phyloP scores from a whole-genome alignment of 2,888 invertebrate species.

The Arenicola marina region DNA sequence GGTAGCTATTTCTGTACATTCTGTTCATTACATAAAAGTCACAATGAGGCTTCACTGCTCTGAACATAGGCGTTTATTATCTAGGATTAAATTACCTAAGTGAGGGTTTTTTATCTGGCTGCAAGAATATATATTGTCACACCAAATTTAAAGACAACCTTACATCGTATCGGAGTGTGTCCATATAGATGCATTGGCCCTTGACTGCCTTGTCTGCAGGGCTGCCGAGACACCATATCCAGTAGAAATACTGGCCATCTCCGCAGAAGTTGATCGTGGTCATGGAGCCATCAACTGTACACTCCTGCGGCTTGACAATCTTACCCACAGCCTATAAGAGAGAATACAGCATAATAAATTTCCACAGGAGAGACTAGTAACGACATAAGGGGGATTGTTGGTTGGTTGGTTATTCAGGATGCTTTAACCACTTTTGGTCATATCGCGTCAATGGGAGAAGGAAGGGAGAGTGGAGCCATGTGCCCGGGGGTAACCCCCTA shows the following conservation, averaged over 20 bases:
- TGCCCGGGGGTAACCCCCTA: too few relatives aligned
- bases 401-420: too few relatives aligned
- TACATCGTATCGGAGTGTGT: constrained; percentile 48
- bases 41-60: background rate
- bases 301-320: constrained; percentile 41
- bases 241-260: constrained; percentile 55
- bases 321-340: constrained; percentile 44
- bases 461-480: too few relatives aligned
- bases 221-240: constrained; percentile 52
- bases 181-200: constrained; percentile 48
- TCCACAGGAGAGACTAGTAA: too few relatives aligned
- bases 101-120: too few relatives aligned
- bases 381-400: too few relatives aligned
- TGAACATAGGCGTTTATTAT: too few relatives aligned
- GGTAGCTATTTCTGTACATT: background rate
- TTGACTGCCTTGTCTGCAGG: constrained; percentile 47
- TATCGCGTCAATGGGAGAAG: too few relatives aligned
- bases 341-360: too few relatives aligned
- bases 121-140: too few relatives aligned
- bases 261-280: constrained; percentile 55
- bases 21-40: background rate
- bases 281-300: constrained; percentile 37
- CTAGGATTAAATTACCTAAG: too few relatives aligned
- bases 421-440: too few relatives aligned
- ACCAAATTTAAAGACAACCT: constrained; percentile 8